Conservation (phyloP, 2,888 invertebrate genomes). For the Ormyrus rosae region DNA sequence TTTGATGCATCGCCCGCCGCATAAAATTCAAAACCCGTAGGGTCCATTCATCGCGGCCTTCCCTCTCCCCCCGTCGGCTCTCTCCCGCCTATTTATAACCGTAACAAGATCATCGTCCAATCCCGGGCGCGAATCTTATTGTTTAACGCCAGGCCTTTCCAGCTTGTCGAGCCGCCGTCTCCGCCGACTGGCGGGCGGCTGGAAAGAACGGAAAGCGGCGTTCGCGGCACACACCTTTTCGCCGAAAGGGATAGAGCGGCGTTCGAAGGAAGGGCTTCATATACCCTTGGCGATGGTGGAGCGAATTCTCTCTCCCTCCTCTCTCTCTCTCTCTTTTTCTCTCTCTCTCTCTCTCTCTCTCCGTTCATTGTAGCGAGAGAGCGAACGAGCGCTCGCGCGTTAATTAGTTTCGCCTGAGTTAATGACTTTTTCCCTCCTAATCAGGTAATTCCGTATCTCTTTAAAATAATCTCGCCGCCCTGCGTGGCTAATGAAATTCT, state of each 20-base stretch:
- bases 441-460: slow-evolving; percentile 77
- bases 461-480: slow-evolving; percentile 76
- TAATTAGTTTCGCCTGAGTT: slow-evolving; percentile 77
- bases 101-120: slow-evolving; percentile 67
- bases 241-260: background rate
- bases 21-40: slow-evolving; percentile 43
- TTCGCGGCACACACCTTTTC: background rate
- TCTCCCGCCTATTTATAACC: slow-evolving; percentile 66
- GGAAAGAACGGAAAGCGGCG: slow-evolving; percentile 54
- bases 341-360: background rate
- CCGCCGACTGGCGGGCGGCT: slow-evolving; percentile 18
- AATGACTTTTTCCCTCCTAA: slow-evolving; percentile 77
- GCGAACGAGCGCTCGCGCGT: slow-evolving; percentile 69
- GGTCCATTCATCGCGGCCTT: slow-evolving; percentile 23
- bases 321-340: slow-evolving; percentile 1
- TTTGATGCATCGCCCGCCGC: slow-evolving; percentile 26
- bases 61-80: no score
- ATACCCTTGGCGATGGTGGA: slow-evolving; percentile 50
- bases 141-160: slow-evolving; percentile 65
- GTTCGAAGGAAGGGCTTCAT: slow-evolving; percentile 45
- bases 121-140: slow-evolving; percentile 64
- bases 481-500: slow-evolving; percentile 75
- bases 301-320: slow-evolving; percentile 13
- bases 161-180: slow-evolving; percentile 57
- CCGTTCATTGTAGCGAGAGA: slow-evolving; percentile 15